A percentile compares a stretch with the other conserved stretches of the same genome.
Evolutionary conservation across 2,888 invertebrate genomes (phyloP).

Genomic region (Apotomis capreana): DNA sequence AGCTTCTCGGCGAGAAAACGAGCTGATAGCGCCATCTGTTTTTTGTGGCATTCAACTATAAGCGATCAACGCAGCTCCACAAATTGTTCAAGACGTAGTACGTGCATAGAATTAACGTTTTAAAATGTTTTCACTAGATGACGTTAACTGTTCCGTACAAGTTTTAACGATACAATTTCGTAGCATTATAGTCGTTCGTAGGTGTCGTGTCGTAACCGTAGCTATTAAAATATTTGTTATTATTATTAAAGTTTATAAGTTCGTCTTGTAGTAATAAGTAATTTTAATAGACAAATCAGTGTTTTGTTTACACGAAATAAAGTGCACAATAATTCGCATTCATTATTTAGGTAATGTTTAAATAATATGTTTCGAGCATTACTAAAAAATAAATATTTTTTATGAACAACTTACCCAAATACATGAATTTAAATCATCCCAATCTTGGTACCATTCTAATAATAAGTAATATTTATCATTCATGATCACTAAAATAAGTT

Average conservation of each 20-base stretch:
- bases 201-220: too few species aligned
- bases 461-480: constrained; percentile 61
- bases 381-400: not conserved
- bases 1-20: constrained; percentile 2
- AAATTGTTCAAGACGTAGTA: constrained; percentile 9
- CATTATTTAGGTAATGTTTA: too few species aligned
- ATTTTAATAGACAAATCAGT: too few species aligned
- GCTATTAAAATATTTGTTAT: too few species aligned
- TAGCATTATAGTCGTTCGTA: too few species aligned
- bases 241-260: too few species aligned
- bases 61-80: constrained; percentile 14
- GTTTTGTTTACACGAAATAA: too few species aligned
- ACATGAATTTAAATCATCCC: constrained; percentile 68
- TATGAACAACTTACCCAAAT: constrained; percentile 68
- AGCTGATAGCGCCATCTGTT: constrained; percentile 45
- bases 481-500: constrained; percentile 47
- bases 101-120: constrained; percentile 28
- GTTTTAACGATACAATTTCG: not conserved
- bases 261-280: too few species aligned
- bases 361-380: not conserved
- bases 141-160: constrained; percentile 32
- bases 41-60: constrained; percentile 20
- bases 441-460: constrained; percentile 73
- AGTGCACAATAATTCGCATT: too few species aligned
- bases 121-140: constrained; percentile 45